Evolutionary conservation across 2,797 vertebrate genomes (phyloP).

Genomic region (Brachyalestes nurse): DNA sequence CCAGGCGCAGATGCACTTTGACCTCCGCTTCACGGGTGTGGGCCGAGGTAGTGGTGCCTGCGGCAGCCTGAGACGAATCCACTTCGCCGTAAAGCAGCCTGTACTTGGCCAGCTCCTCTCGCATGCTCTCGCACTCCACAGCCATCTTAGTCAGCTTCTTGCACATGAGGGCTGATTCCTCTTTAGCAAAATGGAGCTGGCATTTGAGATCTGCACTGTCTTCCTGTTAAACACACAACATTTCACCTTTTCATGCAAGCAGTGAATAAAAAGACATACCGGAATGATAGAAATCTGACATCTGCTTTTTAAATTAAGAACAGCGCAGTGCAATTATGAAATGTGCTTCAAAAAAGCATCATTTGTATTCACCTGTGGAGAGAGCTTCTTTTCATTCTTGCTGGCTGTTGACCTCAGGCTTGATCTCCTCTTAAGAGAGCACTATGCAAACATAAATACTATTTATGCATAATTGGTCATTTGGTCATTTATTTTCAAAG

Average conservation of each 20-base stretch:
- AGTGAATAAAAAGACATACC: not conserved
- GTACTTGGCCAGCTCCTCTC: conserved; percentile 90
- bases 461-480: conserved; percentile 14
- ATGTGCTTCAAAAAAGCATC: not conserved
- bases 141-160: conserved; percentile 96
- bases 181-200: conserved; percentile 97
- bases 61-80: conserved; percentile 77
- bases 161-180: conserved; percentile 96
- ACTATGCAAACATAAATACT: conserved; percentile 73
- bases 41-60: conserved; percentile 79
- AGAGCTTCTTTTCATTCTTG: conserved; percentile 88
- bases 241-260: not conserved
- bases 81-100: conserved; percentile 87
- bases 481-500: not conserved
- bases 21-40: conserved; percentile 88
- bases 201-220: conserved; percentile 94
- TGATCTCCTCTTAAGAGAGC: conserved; percentile 86
- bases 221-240: conserved; percentile 77
- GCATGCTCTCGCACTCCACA: conserved; percentile 90
- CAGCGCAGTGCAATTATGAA: not conserved
- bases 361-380: conserved; percentile 82
- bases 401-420: conserved; percentile 81
- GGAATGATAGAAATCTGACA: not conserved
- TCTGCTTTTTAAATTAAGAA: not conserved
- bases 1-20: conserved; percentile 92